Base-by-base conservation (phyloP, 64 coral and sea anemone species). In the Porites australiensis region DNA sequence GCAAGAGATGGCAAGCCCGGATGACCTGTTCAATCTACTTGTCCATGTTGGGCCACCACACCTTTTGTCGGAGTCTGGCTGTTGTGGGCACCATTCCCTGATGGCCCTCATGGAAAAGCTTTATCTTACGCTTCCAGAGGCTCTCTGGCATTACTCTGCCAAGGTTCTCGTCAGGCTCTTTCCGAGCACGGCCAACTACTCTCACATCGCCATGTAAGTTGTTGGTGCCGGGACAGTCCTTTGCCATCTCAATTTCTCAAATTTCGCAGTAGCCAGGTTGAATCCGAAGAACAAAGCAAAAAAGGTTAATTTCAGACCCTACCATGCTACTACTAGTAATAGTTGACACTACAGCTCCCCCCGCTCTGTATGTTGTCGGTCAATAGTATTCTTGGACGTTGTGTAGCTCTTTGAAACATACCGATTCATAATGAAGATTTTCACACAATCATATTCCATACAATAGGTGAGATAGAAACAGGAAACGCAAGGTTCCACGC, bases 221-320 rank as follows among this genome's bases (percentile, higher is more conserved):
- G 44, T 82, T 49, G 19, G 58, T 65, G 8, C 67, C 67, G 11
- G 52, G 51, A 20, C 75, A 90, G 77, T 58, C 88, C 64, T 52
- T 55, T 83, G 77, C 89, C 77, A 91, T 44, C 73, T 73, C 45
- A 91, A n/a, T 22, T 91, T 64, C 75, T 91, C 66, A 70, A 71
- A 90, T 20, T 90, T 90, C 48, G 74, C 89, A 16, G 64, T 80
- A 72, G 89, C 65, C 75, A 82, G 71, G 49, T 82, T 70, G 44
- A 90, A 63, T 11, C 89, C 89, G 52, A 82, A 82, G 12, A 90
- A 75, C 7, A 90, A 64, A 37, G 27, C 27, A 37, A 37, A 37
- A 37, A 37, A 37, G 27, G 27, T 37, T 37, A 37, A 37, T 37
- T 37, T 37, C 27, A 37, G 27, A 37, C 27, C 27, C 27, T 37